phyloP scores from a whole-genome alignment of 1,140 invertebrate species.

The Ostrea denselamellosa region DNA sequence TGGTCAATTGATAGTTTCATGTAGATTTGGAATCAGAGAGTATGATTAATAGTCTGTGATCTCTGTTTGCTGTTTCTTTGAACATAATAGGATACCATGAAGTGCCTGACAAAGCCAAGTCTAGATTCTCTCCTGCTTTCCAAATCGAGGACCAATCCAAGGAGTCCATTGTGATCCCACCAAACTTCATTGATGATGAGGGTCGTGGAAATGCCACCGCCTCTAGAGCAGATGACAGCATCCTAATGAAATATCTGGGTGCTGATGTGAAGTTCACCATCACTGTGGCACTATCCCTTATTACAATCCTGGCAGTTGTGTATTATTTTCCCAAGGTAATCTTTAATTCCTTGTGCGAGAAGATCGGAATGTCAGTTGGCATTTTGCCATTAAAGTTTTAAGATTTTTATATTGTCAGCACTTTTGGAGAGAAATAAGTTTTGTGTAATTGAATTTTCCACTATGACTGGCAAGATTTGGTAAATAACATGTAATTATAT shows the following conservation, averaged over 20 bases:
- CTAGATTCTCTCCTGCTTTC: constrained; percentile 77
- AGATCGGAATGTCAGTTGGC: too few species aligned
- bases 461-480: too few species aligned
- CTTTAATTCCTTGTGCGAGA: neutral
- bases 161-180: constrained; percentile 20
- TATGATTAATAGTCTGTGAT: too few species aligned
- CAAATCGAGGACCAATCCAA: constrained; percentile 81
- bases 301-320: constrained; percentile 68
- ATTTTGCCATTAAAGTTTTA: too few species aligned
- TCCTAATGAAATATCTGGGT: constrained; percentile 46
- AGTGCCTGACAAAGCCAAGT: constrained; percentile 83
- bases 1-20: too few species aligned
- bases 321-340: constrained; percentile 71
- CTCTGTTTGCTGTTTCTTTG: neutral
- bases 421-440: too few species aligned
- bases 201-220: neutral
- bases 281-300: constrained; percentile 64
- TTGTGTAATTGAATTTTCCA: too few species aligned
- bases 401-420: too few species aligned
- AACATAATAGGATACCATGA: constrained; percentile 85
- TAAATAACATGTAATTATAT: too few species aligned
- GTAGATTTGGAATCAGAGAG: too few species aligned
- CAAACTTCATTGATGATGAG: neutral
- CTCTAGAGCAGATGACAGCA: neutral
- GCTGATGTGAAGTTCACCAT: constrained; percentile 70